Conservation (phyloP, 2,113 vertebrate species). For the Aythya baeri region DNA sequence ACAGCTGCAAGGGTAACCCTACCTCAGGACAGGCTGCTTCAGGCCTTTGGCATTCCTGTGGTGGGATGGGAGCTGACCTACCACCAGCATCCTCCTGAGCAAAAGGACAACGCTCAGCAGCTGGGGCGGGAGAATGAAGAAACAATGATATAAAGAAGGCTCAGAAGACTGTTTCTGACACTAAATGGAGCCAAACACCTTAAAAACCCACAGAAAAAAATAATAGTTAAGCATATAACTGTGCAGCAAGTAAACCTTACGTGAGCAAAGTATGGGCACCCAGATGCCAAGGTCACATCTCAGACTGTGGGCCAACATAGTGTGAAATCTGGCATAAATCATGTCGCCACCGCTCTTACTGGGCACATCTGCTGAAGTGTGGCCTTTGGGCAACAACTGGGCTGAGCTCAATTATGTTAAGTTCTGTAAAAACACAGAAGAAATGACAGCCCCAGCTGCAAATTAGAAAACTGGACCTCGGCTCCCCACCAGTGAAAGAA, state of each 20-base stretch:
- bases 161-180: neutral
- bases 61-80: neutral
- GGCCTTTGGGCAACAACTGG: neutral
- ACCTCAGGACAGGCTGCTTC: neutral
- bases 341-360: accelerated
- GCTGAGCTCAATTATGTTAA: neutral
- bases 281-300: neutral
- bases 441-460: neutral
- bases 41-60: neutral
- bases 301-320: neutral
- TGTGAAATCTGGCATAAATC: neutral
- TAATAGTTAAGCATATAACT: neutral
- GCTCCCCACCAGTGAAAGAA: neutral
- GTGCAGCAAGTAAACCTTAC: neutral
- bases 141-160: neutral
- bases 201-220: neutral
- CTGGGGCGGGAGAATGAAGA: too few relatives aligned
- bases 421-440: neutral
- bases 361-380: neutral
- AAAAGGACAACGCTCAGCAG: neutral
- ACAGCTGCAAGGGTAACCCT: neutral
- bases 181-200: neutral
- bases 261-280: neutral
- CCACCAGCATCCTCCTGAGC: neutral
- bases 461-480: neutral